Conservation (phyloP, 2,888 invertebrate species). For the Achlya flavicornis region DNA sequence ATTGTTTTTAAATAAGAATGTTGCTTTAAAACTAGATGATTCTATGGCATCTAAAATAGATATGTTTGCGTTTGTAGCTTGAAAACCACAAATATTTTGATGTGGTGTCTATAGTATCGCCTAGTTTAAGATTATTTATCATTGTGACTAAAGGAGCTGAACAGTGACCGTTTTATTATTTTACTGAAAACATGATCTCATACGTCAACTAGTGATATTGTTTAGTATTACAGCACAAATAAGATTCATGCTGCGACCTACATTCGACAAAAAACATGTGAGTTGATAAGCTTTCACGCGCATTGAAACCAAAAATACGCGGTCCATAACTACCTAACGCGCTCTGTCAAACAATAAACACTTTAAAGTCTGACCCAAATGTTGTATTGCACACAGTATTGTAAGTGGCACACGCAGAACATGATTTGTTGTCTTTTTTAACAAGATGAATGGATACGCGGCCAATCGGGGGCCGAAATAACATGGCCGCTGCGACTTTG, state of each 20-base stretch:
- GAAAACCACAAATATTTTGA: too few species aligned
- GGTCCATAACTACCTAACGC: constrained; percentile 32
- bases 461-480: constrained; percentile 26
- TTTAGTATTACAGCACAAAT: background rate
- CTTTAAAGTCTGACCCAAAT: constrained; percentile 67
- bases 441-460: constrained; percentile 55
- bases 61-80: too few species aligned
- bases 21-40: too few species aligned
- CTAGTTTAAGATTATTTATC: too few species aligned
- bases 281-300: constrained; percentile 30
- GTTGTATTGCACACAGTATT: constrained; percentile 39
- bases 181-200: too few species aligned
- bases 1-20: too few species aligned
- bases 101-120: too few species aligned
- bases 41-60: too few species aligned
- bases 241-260: constrained; percentile 8
- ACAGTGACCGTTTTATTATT: too few species aligned
- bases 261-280: constrained; percentile 18
- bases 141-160: too few species aligned
- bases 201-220: too few species aligned
- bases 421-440: constrained; percentile 49
- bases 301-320: constrained; percentile 28
- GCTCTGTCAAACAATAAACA: constrained; percentile 54
- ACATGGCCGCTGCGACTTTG: constrained; percentile 15
- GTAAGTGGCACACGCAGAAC: constrained; percentile 52